Evolutionary conservation across 2,113 vertebrate genomes (phyloP).

Genomic region (Taxidea taxus): DNA sequence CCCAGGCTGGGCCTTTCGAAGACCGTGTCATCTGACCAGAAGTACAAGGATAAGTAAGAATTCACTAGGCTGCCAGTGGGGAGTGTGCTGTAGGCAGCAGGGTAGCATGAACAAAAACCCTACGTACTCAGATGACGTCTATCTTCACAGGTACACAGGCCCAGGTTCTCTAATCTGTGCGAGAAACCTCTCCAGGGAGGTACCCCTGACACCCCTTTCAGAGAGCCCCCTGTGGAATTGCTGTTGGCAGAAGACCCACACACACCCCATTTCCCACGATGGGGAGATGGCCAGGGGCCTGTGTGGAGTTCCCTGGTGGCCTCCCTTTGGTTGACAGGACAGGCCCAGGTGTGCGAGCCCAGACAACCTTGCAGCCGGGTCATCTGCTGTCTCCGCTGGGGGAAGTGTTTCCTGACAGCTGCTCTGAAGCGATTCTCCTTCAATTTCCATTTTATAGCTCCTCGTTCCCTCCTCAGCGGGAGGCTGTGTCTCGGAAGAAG

Average conservation of each 20-base stretch:
- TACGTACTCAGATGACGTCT: not conserved
- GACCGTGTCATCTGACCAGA: not conserved
- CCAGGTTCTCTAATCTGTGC: not conserved
- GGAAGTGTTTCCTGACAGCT: conserved; percentile 67
- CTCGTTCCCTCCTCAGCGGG: conserved; percentile 28
- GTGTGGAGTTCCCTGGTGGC: not conserved
- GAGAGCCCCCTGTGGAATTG: not conserved
- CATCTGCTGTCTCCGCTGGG: conserved; percentile 2
- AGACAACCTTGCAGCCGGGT: conserved; percentile 35
- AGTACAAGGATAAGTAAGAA: not conserved
- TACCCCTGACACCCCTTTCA: not conserved
- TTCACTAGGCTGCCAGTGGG: not conserved
- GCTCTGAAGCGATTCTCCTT: conserved; percentile 54
- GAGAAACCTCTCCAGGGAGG: not conserved
- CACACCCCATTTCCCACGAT: not conserved
- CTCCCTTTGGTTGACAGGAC: not conserved
- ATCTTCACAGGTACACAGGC: not conserved
- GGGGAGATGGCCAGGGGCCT: not conserved
- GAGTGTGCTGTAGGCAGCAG: not conserved
- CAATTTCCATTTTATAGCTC: conserved; percentile 65
- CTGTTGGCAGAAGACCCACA: not conserved
- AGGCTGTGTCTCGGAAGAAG: conserved; percentile 44
- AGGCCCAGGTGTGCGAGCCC: not conserved
- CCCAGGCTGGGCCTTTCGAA: not conserved
- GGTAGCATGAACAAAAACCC: not conserved